Base-by-base conservation (phyloP, 2,888 invertebrate species). In the Horisme vitalbata region DNA sequence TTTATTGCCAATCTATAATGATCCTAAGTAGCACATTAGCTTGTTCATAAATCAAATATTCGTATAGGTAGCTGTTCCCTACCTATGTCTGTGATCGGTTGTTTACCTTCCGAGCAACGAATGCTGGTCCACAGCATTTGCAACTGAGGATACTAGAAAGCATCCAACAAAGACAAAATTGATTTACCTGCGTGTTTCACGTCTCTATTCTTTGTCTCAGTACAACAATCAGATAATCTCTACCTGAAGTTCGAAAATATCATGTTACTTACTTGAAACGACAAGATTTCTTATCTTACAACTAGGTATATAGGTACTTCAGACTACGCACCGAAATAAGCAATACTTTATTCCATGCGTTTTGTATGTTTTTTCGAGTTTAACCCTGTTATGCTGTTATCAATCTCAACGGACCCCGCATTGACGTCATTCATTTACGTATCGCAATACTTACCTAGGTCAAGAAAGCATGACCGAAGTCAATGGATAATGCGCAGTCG, bases 401-500 rank as follows among this genome's bases (percentile, higher is more conserved):
- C 6, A 18, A 2, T 2, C 18, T 4, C 6, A 5, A 5, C 2
- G 18, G 18, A 6, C 1, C 6, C 18, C 18, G 18, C 18, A 20
- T 18, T 54, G 51, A 46, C 50, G 44, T 45, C 38, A 45, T 45
- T 51, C 37, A 39, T 51, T 50, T 38, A 27, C 47, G 28, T 53
- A 44, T 41, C 50, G 37, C 32, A 36, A 52, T 55, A 58, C 61
- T 65, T 68, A 62, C 64, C 60, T 66, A 66, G 65, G 65, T 65
- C 65, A 68, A 57, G 69, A 71, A 70, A 70, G 65, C 67, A 65
- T 69, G 65, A 68, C 67, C 54, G 54, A 54, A 56, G 45, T 51
- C 41, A 58, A 44, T 47, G 57, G 54, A 53, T 61, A 59, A 52
- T 59, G 45, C 52, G 38, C 48, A 41, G 59, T 61, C 53, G 38